These are phyloP conservation scores for Phaonia tiefii DNA, from an alignment of 2,888 invertebrate species.

Conservation along the genomic window DNA sequence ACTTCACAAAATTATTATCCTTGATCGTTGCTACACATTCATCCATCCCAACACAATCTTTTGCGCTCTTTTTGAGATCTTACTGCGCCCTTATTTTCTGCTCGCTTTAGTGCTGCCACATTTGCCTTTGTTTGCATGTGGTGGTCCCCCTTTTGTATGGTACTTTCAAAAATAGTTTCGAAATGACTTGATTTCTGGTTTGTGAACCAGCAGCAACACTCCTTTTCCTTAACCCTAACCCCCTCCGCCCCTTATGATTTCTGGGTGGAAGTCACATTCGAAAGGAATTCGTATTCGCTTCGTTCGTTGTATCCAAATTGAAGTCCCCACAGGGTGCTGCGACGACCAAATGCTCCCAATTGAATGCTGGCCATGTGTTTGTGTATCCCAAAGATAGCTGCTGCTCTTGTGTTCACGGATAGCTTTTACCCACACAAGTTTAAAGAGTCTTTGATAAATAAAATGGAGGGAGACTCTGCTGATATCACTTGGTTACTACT, in stretches of 20 bases:
- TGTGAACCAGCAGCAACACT: not conserved
- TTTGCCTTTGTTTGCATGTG: conserved; percentile 7
- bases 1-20: conserved; percentile 11
- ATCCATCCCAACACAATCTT: not conserved
- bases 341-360: not conserved
- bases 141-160: not conserved
- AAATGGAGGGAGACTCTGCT: not conserved
- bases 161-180: conserved; percentile 35
- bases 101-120: not conserved
- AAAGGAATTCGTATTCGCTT: conserved; percentile 58
- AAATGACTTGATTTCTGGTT: conserved; percentile 31
- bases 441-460: not conserved
- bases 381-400: too few species aligned
- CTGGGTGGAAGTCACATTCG: conserved; percentile 21
- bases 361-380: not conserved
- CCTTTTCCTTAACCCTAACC: not conserved
- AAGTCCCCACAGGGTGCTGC: conserved; percentile 63
- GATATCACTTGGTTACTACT: too few species aligned
- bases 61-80: not conserved
- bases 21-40: conserved; percentile 6
- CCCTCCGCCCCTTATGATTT: not conserved
- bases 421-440: not conserved
- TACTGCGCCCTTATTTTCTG: conserved; percentile 32
- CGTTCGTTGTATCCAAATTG: not conserved
- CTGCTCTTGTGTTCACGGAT: not conserved